Base-by-base conservation (phyloP, 1,140 invertebrate genomes). In the Heliconius nattereri region DNA sequence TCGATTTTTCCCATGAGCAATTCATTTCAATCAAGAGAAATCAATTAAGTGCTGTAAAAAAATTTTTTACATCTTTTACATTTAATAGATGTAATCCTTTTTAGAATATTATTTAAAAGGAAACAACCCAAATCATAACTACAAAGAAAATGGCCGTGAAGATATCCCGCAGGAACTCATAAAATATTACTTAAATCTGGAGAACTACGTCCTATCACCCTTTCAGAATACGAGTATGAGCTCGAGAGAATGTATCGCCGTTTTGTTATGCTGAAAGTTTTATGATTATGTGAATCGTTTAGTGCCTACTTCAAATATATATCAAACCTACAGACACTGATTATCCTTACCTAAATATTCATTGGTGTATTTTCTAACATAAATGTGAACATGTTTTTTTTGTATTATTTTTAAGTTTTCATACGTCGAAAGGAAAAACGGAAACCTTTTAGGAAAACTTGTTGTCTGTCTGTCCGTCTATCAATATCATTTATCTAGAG, bases 221-320 rank as follows among this genome's bases (percentile, higher is more conserved):
- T 66, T 66, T 16, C 32, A 7, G 29, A 77, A 52, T 71, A 77
- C 71, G 66, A 45, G 75, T 71, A 77, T 77, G 66, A 45, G 75
- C 66, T 66, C 60, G 66, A 52, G 75, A 77, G 26, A 77, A 77
- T 77, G 40, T 71, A 26, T 77, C 37, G 70, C 71, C 76, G 45
- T 57, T 77, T 49, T 77, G 60, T 77, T 71, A 77, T 29, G 45
- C 45, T 71, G 40, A 77, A 77, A 78, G 76, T 78, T 78, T 78
- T 78, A 78, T 78, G 76, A 72, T 49, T 78, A 78, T 78, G 70
- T 72, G 49, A 78, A 78, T 23, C 76, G 49, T 78, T 78, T 78
- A 78, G 71, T 52, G 32, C 54, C 32, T 76, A 52, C 75, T 66
- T 76, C 23, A 54, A 66, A 66, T 60, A 66, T 76, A 40, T n/a